Base-by-base conservation (phyloP, 2,113 vertebrate genomes). In the Eptatretus burgeri region DNA sequence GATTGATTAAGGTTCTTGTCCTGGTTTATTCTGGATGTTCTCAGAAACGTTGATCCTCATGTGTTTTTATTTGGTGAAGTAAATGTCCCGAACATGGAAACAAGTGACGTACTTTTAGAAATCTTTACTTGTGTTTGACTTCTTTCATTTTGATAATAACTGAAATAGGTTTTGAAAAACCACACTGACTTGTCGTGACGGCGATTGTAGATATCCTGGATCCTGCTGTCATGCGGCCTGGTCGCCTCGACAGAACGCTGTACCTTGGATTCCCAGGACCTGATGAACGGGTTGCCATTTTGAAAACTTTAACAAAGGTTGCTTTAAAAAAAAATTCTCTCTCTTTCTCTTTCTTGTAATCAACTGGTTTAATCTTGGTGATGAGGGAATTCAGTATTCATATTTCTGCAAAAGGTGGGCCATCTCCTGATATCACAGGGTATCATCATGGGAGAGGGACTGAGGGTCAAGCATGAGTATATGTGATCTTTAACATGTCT, bases 241-340 rank as follows among this genome's bases (percentile, higher is more conserved):
- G 91, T 1, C 84, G 91, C 13, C 74, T 98, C 16, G 87, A 98
- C 70, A 95, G 86, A 71, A 93, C 81, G 1, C 74, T 95, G 13
- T 95, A 85, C 5, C 85, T 98, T 64, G 87, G 89, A 52, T 76
- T 98, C 66, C 91, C 91, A 0, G 79, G 80, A 11, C 73, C 84
- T n/a, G 69, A 69, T 17, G 87, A 93, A 70, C 77, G 91, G 14
- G 74, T 80, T 1, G 83, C 82, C 70, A 94, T 98, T 70, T 75
- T 95, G 63, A 76, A 79, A 66, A 93, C 89, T 1, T 79, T 96
- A 63, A 94, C 91, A 17, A 86, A 83, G 77, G 88, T 95, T n/a
- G n/a, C n/a, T n/a, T n/a, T n/a, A n/a, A n/a, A n/a, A n/a, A n/a
- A n/a, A n/a, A 66, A 77, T 74, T 52, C 63, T 62, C 20, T 51